A percentile compares a stretch with the other conserved stretches of the same genome.
Evolutionary conservation across 92 coral and sea anemone genomes (phyloP).

Genomic region (Zoanthus solanderi): DNA sequence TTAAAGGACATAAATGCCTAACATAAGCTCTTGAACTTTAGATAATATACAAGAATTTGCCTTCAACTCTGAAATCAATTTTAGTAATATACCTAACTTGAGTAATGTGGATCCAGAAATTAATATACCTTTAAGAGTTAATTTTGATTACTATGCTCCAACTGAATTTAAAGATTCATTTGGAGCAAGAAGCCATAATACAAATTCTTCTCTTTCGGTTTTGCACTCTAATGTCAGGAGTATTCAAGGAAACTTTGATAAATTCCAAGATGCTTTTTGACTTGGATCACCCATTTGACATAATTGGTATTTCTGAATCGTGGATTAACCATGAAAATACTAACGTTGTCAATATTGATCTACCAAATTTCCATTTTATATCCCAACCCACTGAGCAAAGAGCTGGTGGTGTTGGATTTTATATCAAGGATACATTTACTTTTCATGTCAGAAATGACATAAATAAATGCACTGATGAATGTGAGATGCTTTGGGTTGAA

Average conservation of each 20-base stretch:
- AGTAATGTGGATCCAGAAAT: neutral
- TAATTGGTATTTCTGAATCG: constrained; percentile 18
- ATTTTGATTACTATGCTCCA: constrained; percentile 3
- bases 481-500: constrained; percentile 9
- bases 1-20: neutral
- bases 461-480: neutral
- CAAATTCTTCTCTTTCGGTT: constrained; percentile 3
- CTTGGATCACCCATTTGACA: neutral
- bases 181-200: neutral
- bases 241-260: constrained; percentile 2
- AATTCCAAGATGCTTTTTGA: neutral
- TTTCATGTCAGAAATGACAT: constrained; percentile 14
- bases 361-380: constrained; percentile 2
- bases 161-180: neutral
- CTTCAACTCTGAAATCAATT: neutral
- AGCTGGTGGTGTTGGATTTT: constrained; percentile 20
- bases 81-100: neutral
- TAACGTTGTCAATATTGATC: neutral
- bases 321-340: neutral
- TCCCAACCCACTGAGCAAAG: constrained; percentile 19
- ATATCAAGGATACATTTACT: neutral
- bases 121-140: neutral
- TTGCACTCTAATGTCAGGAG: constrained; percentile 6
- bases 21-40: neutral
- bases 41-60: neutral